phyloP scores from a whole-genome alignment of 2,797 vertebrate species.

The Lophius americanus region DNA sequence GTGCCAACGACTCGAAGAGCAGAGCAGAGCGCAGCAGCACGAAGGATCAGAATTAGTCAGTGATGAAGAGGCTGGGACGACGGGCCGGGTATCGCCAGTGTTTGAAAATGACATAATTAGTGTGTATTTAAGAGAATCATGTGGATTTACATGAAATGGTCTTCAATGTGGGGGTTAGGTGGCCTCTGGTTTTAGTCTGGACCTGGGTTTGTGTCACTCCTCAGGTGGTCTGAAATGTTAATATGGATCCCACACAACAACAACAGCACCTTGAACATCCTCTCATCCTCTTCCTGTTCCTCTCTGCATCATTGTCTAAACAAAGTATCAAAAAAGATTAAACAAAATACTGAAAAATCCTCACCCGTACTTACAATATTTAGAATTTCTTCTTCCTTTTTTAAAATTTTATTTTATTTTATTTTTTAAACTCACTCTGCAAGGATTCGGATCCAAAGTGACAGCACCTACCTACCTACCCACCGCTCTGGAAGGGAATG shows the following conservation, averaged over 20 bases:
- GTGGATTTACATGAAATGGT: no score
- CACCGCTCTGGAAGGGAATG: slow-evolving; percentile 83
- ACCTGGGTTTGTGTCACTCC: slow-evolving; percentile 49
- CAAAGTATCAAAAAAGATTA: slow-evolving; percentile 80
- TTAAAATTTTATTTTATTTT: slow-evolving; percentile 36
- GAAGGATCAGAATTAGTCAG: background rate
- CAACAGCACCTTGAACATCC: slow-evolving; percentile 50
- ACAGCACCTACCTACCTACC: slow-evolving; percentile 33
- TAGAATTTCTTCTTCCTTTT: slow-evolving; percentile 53
- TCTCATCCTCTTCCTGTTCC: slow-evolving; percentile 52
- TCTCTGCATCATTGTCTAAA: slow-evolving; percentile 74
- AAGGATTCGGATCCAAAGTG: slow-evolving; percentile 63
- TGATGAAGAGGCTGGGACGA: background rate
- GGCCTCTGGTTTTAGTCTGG: slow-evolving; percentile 62
- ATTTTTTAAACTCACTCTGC: slow-evolving; percentile 29
- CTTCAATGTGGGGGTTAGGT: background rate
- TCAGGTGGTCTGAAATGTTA: slow-evolving; percentile 61
- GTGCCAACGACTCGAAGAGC: background rate
- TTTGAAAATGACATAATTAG: background rate
- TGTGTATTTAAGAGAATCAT: background rate
- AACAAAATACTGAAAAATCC: slow-evolving; percentile 79
- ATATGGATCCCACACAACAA: slow-evolving; percentile 65
- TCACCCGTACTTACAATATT: slow-evolving; percentile 74
- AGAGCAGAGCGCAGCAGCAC: background rate
- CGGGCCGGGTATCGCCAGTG: background rate